Base-by-base conservation (phyloP, 2,888 invertebrate species). In the Drosophila leonis region DNA sequence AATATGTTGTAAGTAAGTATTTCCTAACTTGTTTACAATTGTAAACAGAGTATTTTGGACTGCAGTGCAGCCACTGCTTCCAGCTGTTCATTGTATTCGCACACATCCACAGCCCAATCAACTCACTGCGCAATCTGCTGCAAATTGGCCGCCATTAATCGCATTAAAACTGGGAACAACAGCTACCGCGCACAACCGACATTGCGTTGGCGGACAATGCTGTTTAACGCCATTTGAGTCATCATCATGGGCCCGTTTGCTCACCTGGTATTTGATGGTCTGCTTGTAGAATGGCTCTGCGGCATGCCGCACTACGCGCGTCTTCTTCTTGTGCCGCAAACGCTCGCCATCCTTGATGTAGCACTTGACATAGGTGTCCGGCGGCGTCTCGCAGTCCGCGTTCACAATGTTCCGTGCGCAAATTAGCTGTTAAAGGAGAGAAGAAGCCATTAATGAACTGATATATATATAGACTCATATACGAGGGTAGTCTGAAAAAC, bases 311-410 rank as follows among this genome's bases (percentile, higher is more conserved):
- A 97, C 95, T 33, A 98, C 96, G 51, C 97, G 95, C 2, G 98
- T 98, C 93, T 98, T 98, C 90, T 97, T 96, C 93, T 98, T 98
- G 93, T 98, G 97, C 69, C 98, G 94, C 95, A 97, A 96, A 79
- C 97, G 96, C 78, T 97, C 97, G 29, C 97, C 97, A 91, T 98
- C 98, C 67, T 97, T 96, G 69, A 98, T 94, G 92, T 98, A 98
- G 79, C 98, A 98, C 93, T 98, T 98, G 61, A 98, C 98, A 94
- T 98, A 98, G 24, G 98, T 98, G 92, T 98, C 98, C 91, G 96
- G 94, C 80, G 96, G 95, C 59, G 96, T 95, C 87, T 96, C 96
- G 68, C 95, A 95, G 88, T 96, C 95, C 64, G 95, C 95, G 27
- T 94, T 94, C 56, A 95, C 94, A 73, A 97, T 95, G 82, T 95